Evolutionary conservation across 1,140 invertebrate species (phyloP), one percentile per base, ranked within the genome.

Genomic region (Rhopalosiphum maidis): DNA sequence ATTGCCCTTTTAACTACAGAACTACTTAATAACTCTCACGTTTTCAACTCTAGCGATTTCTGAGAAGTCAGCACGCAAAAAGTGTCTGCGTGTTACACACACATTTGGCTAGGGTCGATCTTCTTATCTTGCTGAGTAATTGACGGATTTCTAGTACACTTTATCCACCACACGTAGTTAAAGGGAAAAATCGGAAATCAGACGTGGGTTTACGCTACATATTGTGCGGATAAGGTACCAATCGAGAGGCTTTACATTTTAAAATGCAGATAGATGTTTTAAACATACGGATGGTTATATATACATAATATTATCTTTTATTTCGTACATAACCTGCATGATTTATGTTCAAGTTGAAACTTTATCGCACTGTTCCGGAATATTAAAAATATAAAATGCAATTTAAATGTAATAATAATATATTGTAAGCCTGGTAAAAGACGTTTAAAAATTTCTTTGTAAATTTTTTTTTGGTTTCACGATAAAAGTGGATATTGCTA

Each of bases 111-210:
- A 30, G 86, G 21, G 54, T 23, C 1, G 55, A 25, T 46, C 30
- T 30, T 41, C 35, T 55, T 54, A 90, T 90, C 89, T 43, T 30
- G 37, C 54, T 35, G 11, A 30, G 89, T 68, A 22, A 90, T 60
- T 68, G 89, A 90, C 37, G 54, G 89, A 90, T 60, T 60, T 90
- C 35, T 25, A 68, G 55, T 11, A 54, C 37, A 18, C 48, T 89
- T 51, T 51, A 88, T 88, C 46, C n/a, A 8, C 82, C 37, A 83
- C 8, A 83, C n/a, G 37, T 41, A 37, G 9, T 1, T 11, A n/a
- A 18, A 15, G 15, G 4, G 23, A 7, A 30, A n/a, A 68, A 77
- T 77, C 60, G 60, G 15, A 77, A 77, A 77, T 77, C 60, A 77
- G 60, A 77, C 60, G 30, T 77, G 60, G 60, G 60, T n/a, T 77